Evolutionary conservation across 2,113 vertebrate species (phyloP).

Genomic region (human (Homo sapiens)): GRCh38 chr3:143795501-143796000

Average conservation of each 20-base stretch:
- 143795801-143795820: not conserved
- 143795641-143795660: too few relatives aligned
- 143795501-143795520: not conserved
- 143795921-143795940: conserved; percentile 36
- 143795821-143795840: not conserved
- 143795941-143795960: conserved; percentile 13
- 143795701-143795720: too few relatives aligned
- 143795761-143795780: not conserved
- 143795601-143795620: too few relatives aligned
- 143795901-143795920: not conserved
- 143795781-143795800: not conserved
- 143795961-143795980: not conserved
- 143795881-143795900: not conserved
- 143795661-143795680: too few relatives aligned
- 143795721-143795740: too few relatives aligned
- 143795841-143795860: not conserved
- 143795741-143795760: not conserved
- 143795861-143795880: not conserved
- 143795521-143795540: not conserved
- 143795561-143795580: not conserved
- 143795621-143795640: too few relatives aligned
- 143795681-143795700: too few relatives aligned
- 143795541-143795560: not conserved
- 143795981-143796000: not conserved
- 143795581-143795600: not conserved